Base-by-base conservation (phyloP, 1,140 invertebrate species). In the Diprion similis region DNA sequence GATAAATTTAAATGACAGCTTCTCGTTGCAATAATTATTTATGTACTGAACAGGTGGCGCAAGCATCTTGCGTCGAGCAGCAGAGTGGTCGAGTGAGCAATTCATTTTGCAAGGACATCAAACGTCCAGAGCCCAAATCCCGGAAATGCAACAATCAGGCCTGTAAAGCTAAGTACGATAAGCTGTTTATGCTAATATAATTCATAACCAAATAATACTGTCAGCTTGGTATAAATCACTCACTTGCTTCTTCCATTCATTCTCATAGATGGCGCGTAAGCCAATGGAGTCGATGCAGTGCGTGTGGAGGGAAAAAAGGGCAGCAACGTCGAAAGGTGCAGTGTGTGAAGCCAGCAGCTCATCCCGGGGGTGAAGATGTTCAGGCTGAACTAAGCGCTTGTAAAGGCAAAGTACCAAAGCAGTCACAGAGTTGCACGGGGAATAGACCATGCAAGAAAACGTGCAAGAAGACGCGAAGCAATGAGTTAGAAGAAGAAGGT, bases 281-380 rank as follows among this genome's bases (percentile, higher is more conserved):
- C 47, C 84, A 85, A 72, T 90, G 89, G 89, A 85, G 89, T 64
- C 81, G 82, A 47, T 90, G 89, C 76, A 84, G 78, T 66, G 88
- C 88, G 8, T 90, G 89, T 75, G 83, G 86, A 66, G 83, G 83
- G 24, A 84, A 85, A 77, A 82, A 83, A 19, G 89, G 89, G 10
- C 75, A 81, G 1, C 79, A 78, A 46, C 82, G 76, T 51, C 81
- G 89, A 9, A 83, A 83, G 70, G 87, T 90, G 17, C 87, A 89
- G 59, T 90, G 89, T 70, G 83, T 89, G 0, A 80, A 82, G 73
- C 84, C 88, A 73, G 80, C 82, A 10, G 81, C 86, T 0, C 82
- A 77, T 46, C n/a, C 75, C 0, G 86, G 85, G 7, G 80, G 82
- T 24, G 89, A 90, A 51, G 87, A 89, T 59, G 80, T 86, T 17